Conservation (phyloP, 1,140 invertebrate species). For the Bombyx mori region DNA sequence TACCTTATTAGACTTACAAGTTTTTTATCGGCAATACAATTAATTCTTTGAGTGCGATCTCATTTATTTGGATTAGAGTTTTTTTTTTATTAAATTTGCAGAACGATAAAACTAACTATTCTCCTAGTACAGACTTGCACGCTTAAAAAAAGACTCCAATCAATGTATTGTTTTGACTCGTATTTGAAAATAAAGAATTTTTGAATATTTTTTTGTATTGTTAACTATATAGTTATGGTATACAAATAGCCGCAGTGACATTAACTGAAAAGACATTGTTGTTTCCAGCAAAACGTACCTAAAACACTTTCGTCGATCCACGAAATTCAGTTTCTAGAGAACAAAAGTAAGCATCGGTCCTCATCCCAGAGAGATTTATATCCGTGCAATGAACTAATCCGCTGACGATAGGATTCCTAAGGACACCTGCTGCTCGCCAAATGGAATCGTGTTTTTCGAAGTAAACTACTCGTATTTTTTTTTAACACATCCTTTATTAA, state of each 20-base stretch:
- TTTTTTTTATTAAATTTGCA: no score
- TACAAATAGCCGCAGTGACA: not conserved
- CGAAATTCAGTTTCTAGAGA: slow-evolving; percentile 20
- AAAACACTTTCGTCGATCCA: slow-evolving; percentile 9
- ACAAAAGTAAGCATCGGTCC: slow-evolving; percentile 35
- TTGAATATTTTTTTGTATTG: no score
- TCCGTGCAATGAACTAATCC: slow-evolving; percentile 51
- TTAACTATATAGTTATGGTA: no score
- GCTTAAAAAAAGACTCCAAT: no score
- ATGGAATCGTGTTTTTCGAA: slow-evolving; percentile 42
- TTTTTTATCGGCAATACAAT: no score
- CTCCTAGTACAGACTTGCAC: not conserved
- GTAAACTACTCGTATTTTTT: slow-evolving; percentile 11
- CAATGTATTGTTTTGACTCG: no score
- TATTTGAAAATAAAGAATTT: no score
- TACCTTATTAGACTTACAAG: no score
- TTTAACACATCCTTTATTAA: not conserved
- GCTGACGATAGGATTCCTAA: slow-evolving; percentile 54
- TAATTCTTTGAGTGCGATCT: no score
- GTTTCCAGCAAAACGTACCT: slow-evolving; percentile 19
- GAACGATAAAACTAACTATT: no score
- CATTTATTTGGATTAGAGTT: no score
- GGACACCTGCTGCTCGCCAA: slow-evolving; percentile 56
- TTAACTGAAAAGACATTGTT: slow-evolving; percentile 1
- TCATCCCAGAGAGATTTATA: slow-evolving; percentile 42